phyloP scores from a whole-genome alignment of 1,140 invertebrate genomes.

The Papilio glaucus region DNA sequence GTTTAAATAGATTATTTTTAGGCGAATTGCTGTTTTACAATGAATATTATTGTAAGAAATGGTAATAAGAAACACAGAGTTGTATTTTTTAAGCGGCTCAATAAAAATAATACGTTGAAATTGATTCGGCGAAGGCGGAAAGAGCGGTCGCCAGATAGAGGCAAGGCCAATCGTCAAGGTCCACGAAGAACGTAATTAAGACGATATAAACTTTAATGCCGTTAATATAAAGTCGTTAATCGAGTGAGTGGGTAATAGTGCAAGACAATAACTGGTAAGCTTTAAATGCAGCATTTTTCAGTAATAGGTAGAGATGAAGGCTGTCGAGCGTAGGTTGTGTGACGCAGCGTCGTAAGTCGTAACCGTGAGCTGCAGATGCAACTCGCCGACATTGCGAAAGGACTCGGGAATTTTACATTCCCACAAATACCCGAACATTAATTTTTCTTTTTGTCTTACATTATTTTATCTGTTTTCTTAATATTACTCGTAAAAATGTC shows the following conservation, averaged over 20 bases:
- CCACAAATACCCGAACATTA: not conserved
- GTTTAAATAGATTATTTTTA: slow-evolving; percentile 10
- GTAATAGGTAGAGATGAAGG: slow-evolving; percentile 81
- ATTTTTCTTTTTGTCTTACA: too few species aligned
- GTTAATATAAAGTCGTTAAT: slow-evolving; percentile 55
- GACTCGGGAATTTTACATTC: not conserved
- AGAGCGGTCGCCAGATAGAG: slow-evolving; percentile 77
- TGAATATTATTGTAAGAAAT: slow-evolving; percentile 27
- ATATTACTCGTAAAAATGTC: too few species aligned
- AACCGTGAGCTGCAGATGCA: not conserved
- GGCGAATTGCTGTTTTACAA: not conserved
- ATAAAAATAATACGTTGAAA: slow-evolving; percentile 78
- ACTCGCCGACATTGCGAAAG: not conserved
- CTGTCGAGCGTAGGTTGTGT: slow-evolving; percentile 47
- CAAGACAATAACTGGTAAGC: slow-evolving; percentile 77
- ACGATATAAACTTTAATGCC: slow-evolving; percentile 58
- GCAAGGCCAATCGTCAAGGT: slow-evolving; percentile 79
- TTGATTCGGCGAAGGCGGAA: slow-evolving; percentile 82
- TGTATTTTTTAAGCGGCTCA: slow-evolving; percentile 52
- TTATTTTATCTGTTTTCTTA: too few species aligned
- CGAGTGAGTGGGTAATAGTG: slow-evolving; percentile 45
- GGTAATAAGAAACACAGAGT: slow-evolving; percentile 40
- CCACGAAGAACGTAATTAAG: slow-evolving; percentile 60
- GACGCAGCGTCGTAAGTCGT: slow-evolving; percentile 43
- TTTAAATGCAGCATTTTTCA: slow-evolving; percentile 81